Conservation (phyloP, 2,888 invertebrate genomes). For the Torymus auratus region DNA sequence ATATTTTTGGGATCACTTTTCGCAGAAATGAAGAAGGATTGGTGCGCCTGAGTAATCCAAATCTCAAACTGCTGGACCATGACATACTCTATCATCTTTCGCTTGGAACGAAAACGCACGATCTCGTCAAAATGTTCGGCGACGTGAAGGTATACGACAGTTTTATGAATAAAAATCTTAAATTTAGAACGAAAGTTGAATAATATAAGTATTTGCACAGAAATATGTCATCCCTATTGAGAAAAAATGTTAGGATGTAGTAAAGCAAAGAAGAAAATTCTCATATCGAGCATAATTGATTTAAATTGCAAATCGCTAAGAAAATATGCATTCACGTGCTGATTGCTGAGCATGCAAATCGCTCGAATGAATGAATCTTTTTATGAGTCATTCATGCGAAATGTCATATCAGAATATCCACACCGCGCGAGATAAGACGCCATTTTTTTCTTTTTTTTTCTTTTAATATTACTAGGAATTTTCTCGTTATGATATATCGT, state of each 20-base stretch:
- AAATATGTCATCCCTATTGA: not conserved
- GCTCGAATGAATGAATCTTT: too few relatives aligned
- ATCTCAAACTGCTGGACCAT: constrained; percentile 43
- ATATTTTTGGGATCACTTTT: not conserved
- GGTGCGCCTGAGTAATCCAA: constrained; percentile 49
- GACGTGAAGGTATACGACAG: constrained; percentile 56
- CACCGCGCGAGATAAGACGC: too few relatives aligned
- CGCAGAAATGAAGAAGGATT: constrained; percentile 31
- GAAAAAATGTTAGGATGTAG: not conserved
- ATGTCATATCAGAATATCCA: too few relatives aligned
- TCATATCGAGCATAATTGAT: too few relatives aligned
- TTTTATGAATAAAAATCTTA: not conserved
- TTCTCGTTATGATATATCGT: too few relatives aligned
- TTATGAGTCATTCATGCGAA: too few relatives aligned
- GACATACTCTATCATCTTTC: constrained; percentile 58
- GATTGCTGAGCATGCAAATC: too few relatives aligned
- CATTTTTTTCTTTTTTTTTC: too few relatives aligned
- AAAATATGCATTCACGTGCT: too few relatives aligned
- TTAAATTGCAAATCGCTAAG: too few relatives aligned
- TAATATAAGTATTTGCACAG: not conserved
- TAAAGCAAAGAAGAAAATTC: too few relatives aligned
- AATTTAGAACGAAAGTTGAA: not conserved
- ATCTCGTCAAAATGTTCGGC: constrained; percentile 59
- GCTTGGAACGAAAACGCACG: constrained; percentile 49
- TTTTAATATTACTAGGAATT: too few relatives aligned